phyloP scores from a whole-genome alignment of 2,113 vertebrate genomes.

The Lophotis ruficrista region DNA sequence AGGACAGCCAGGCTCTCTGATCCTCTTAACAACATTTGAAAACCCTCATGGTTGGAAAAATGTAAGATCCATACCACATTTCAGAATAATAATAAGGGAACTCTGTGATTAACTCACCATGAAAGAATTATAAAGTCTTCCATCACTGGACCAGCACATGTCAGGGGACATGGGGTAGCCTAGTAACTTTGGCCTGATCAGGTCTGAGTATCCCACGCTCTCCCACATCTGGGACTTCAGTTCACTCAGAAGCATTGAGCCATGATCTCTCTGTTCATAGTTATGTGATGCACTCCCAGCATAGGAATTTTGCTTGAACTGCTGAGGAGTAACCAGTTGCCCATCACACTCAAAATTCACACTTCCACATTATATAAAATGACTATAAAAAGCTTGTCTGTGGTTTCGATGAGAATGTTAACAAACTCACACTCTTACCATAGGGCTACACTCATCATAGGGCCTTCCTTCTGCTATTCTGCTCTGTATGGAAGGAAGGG shows the following conservation, averaged over 20 bases:
- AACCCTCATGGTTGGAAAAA: neutral
- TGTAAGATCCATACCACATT: neutral
- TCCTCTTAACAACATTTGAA: conserved; percentile 25
- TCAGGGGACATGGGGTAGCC: neutral
- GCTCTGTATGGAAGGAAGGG: neutral
- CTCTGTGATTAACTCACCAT: neutral
- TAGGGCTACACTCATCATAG: neutral
- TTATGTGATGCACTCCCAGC: neutral
- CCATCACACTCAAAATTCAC: neutral
- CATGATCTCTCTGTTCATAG: neutral
- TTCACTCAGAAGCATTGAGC: neutral
- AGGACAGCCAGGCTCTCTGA: conserved; percentile 15
- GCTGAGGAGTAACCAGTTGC: neutral
- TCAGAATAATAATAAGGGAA: neutral
- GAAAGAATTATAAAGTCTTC: neutral
- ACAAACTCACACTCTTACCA: neutral
- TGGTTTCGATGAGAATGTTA: neutral
- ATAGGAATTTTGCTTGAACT: neutral
- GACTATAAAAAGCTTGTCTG: neutral
- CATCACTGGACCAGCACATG: accelerated
- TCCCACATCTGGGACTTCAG: neutral
- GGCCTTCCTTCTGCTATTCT: neutral
- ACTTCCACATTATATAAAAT: neutral
- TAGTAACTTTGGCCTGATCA: neutral
- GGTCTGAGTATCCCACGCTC: neutral